Base-by-base conservation (phyloP, 2,797 vertebrate species). In the Enteromius fasciolatus region DNA sequence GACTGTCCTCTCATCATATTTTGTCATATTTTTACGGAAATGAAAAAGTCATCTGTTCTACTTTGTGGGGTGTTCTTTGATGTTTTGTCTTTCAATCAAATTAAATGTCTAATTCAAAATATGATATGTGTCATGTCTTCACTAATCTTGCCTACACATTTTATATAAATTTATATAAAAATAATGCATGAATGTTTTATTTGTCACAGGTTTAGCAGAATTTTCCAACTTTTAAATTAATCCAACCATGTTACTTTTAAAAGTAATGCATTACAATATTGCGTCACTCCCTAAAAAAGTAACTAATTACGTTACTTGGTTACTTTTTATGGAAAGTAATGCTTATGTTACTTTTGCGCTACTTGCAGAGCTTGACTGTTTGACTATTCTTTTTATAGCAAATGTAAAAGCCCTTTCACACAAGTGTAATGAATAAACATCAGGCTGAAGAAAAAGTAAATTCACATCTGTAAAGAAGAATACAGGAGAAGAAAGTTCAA, bases 31-130 rank as follows among this genome's bases (percentile, higher is more conserved):
- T 94, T 94, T 89, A 90, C 91, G 76, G 86, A 92, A 92, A 91
- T 91, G 86, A 93, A 84, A 90, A 90, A 91, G 92, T 93, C 91
- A 88, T 93, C 90, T 93, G 92, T 91, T 94, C 90, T 78, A 48
- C 61, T 92, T 92, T 91, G 92, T 94, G 91, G 92, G 86, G 93
- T 95, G 94, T 94, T 94, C 90, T 92, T 92, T 91, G 88, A 94
- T 93, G 93, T 94, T 95, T 90, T 91, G 85, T 92, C 93, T 92
- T 93, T 94, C 92, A 92, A 93, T 90, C 90, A 93, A 91, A 92
- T 90, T 88, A 90, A 81, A 90, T 91, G 94, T 92, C 93, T 93
- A 93, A 90, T 80, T 87, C 80, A 64, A 87, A 88, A 93, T 88
- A 66, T 85, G 69, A 82, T 20, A 6, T 17, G 5, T 12, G 73